Evolutionary conservation across 2,888 invertebrate species (phyloP), one percentile per base, ranked within the genome.

Genomic region (Acanthosoma haemorrhoidale): DNA sequence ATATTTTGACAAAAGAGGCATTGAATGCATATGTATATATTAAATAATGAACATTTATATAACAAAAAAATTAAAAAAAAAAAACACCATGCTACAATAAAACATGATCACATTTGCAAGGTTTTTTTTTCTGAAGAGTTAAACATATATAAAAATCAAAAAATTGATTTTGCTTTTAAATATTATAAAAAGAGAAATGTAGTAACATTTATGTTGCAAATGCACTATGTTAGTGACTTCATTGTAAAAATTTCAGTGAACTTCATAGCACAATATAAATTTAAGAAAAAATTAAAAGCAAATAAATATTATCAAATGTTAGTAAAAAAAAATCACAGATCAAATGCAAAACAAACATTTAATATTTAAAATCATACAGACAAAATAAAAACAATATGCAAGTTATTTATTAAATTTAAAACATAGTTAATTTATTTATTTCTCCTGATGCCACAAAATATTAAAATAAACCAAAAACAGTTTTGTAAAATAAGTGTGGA

Each of bases 181-280:
- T 34, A 16, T 21, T n/a, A 29, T 68, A 15, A 68, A 68, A 58
- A 63, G 34, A 31, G 8, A 57, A 58, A 57, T 31, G 41, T 39
- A 59, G 15, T 9, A 32, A 29, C 34, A 29, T 3, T 29, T 29
- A 51, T 72, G 72, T 72, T 72, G 72, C 72, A 72, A 72, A 72
- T 72, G 72, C 72, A 70, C 68, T 64, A 70, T 68, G 70, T 72
- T 72, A 72, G 72, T 72, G 57, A 68, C 43, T 68, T 41, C 32
- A 36, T 57, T 21, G n/a, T 51, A 25, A 51, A 51, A 41, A 29
- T 25, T 51, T 25, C 9, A 4, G n/a, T n/a, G n/a, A 29, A 51
- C 25, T 51, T 3, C n/a, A 51, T 13, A 25, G 25, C 3, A 51
- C 29, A 51, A 25, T 51, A 51, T 51, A n/a, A 8, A 51, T n/a